phyloP scores from a whole-genome alignment of 2,797 vertebrate species.

The Gallinago solitaria region DNA sequence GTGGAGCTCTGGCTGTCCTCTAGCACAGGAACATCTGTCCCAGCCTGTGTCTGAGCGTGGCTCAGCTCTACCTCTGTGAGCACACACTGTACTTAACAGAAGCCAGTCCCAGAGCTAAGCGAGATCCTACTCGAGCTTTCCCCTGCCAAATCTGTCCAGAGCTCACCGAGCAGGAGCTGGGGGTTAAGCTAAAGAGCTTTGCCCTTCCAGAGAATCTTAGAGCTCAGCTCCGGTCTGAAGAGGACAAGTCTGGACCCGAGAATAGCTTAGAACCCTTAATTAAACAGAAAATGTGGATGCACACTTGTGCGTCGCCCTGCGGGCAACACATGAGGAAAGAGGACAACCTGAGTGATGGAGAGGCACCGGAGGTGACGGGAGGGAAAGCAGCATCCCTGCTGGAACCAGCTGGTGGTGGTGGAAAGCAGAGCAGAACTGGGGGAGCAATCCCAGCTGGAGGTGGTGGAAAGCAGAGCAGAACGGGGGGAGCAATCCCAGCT shows the following conservation, averaged over 20 bases:
- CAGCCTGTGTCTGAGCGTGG: neutral
- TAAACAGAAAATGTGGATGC: neutral
- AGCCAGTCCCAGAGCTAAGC: neutral
- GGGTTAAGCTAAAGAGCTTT: constrained; percentile 37
- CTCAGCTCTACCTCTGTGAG: neutral
- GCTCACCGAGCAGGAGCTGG: neutral
- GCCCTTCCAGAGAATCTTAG: neutral
- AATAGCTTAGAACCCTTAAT: neutral
- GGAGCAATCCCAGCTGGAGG: neutral
- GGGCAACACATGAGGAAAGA: neutral
- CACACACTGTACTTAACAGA: neutral
- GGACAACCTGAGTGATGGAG: neutral
- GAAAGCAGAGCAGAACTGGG: neutral
- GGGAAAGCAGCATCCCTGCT: neutral
- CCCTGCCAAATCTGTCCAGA: neutral
- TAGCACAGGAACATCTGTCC: neutral
- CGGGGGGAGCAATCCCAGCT: too few species aligned
- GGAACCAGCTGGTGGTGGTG: neutral
- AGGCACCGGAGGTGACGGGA: rapidly evolving
- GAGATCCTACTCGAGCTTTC: neutral
- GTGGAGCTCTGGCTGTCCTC: neutral
- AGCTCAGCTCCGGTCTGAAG: neutral
- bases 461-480: too few species aligned
- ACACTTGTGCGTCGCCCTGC: neutral
- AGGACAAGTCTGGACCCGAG: neutral